Evolutionary conservation across 2,888 invertebrate species (phyloP).

Genomic region (Odontothrips loti): DNA sequence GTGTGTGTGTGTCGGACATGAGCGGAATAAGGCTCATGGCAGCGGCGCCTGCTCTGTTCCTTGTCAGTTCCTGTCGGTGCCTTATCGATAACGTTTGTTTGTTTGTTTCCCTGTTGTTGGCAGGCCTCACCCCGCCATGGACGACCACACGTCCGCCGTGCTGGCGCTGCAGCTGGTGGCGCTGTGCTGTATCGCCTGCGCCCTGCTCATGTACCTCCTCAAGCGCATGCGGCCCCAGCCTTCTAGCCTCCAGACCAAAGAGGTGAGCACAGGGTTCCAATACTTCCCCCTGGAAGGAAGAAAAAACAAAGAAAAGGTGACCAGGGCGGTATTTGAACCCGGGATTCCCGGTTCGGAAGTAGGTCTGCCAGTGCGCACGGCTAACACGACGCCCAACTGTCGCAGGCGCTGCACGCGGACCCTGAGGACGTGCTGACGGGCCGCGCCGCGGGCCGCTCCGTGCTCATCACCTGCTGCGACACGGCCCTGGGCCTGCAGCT

Average conservation of each 20-base stretch:
- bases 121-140: slow-evolving; percentile 53
- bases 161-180: slow-evolving; percentile 76
- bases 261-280: background rate
- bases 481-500: slow-evolving; percentile 75
- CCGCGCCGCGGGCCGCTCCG: slow-evolving; percentile 57
- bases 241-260: background rate
- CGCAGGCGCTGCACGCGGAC: slow-evolving; percentile 49
- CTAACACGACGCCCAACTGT: background rate
- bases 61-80: background rate
- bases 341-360: background rate
- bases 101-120: background rate
- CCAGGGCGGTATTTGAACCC: background rate
- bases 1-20: background rate
- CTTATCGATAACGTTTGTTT: background rate
- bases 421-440: slow-evolving; percentile 39
- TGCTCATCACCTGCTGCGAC: slow-evolving; percentile 74
- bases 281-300: no score
- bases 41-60: background rate
- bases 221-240: slow-evolving; percentile 59
- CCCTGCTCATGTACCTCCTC: slow-evolving; percentile 69
- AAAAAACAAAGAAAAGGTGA: no score
- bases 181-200: slow-evolving; percentile 77
- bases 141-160: slow-evolving; percentile 73
- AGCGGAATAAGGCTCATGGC: background rate
- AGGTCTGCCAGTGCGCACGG: background rate